phyloP scores from a whole-genome alignment of 2,113 vertebrate genomes.

The Chloroceryle aenea region DNA sequence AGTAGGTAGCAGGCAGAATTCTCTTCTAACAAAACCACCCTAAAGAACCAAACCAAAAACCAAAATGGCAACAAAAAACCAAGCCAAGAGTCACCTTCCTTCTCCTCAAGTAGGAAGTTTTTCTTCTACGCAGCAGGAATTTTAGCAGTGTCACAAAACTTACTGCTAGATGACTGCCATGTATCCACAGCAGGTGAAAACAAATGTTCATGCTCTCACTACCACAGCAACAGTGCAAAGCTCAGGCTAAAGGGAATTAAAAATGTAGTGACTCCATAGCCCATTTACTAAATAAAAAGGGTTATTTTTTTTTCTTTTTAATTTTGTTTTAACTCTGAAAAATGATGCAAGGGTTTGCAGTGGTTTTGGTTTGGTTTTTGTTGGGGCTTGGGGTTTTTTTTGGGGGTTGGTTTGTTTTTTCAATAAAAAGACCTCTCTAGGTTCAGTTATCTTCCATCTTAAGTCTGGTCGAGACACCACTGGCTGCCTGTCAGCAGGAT shows the following conservation, averaged over 20 bases:
- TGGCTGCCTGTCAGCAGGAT: conserved; percentile 16
- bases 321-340: background rate
- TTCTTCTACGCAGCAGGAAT: background rate
- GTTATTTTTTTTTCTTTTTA: background rate
- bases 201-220: background rate
- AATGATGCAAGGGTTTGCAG: background rate
- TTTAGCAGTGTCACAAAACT: background rate
- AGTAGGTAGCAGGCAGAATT: background rate
- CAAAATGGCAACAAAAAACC: background rate
- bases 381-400: too few species aligned
- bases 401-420: background rate
- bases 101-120: background rate
- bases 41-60: background rate
- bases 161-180: background rate
- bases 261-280: background rate
- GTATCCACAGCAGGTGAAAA: background rate
- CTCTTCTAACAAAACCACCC: background rate
- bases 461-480: background rate
- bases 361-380: too few species aligned
- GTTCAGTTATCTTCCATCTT: background rate
- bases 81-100: background rate
- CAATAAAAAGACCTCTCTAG: background rate
- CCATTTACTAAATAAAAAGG: background rate
- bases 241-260: background rate
- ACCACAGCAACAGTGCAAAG: background rate